Evolutionary conservation across 2,797 vertebrate species (phyloP).

Genomic region (Ibycter americanus): DNA sequence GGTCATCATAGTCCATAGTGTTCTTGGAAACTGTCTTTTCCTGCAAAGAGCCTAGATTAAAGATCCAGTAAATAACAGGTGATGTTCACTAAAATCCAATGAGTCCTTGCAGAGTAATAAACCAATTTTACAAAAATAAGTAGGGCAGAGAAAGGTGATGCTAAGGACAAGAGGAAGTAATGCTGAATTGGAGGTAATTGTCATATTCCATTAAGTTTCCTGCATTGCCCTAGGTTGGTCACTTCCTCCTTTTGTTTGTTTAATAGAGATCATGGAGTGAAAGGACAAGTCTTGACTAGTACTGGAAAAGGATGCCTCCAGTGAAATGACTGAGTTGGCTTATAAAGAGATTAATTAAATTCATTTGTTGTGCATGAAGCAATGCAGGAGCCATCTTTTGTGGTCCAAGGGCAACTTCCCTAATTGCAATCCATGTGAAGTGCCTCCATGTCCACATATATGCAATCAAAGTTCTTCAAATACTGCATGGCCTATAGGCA

Average conservation of each 20-base stretch:
- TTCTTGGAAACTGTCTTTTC: background rate
- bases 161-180: constrained; percentile 20
- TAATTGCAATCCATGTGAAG: background rate
- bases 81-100: background rate
- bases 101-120: background rate
- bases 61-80: background rate
- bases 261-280: background rate
- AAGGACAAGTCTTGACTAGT: background rate
- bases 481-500: accelerated
- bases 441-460: background rate
- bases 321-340: background rate
- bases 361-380: background rate
- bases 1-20: background rate
- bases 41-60: background rate
- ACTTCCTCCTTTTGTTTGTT: constrained; percentile 46
- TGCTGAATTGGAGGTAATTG: constrained; percentile 10
- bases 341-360: background rate
- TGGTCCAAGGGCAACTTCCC: background rate
- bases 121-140: background rate
- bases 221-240: background rate
- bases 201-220: background rate
- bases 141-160: background rate
- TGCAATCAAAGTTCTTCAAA: background rate
- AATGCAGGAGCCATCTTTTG: background rate
- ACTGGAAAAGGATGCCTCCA: background rate